phyloP scores from a whole-genome alignment of 2,113 vertebrate genomes.

The Turnix velox region DNA sequence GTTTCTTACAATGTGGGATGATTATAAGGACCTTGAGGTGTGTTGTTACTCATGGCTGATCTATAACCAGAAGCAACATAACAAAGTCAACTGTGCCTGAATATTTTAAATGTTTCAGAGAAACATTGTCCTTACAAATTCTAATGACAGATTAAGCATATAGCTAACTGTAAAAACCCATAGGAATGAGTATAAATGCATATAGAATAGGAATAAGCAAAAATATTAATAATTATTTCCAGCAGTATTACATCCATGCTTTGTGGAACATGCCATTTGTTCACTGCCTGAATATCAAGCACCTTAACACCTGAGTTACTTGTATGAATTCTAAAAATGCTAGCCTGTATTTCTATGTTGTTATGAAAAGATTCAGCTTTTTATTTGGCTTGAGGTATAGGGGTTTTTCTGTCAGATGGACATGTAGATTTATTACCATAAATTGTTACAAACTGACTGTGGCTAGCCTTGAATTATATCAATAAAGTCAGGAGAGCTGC shows the following conservation, averaged over 20 bases:
- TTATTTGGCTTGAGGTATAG: background rate
- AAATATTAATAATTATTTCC: background rate
- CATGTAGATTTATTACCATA: background rate
- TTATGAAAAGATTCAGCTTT: rapidly evolving
- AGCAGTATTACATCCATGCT: background rate
- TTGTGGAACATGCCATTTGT: background rate
- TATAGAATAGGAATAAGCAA: background rate
- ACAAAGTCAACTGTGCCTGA: background rate
- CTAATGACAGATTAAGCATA: background rate
- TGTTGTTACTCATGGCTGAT: background rate
- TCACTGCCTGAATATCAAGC: background rate
- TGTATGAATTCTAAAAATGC: background rate
- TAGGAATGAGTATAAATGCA: background rate
- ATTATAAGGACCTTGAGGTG: background rate
- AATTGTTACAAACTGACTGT: background rate
- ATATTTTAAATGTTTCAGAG: background rate
- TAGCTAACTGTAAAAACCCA: background rate
- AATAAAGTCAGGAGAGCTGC: background rate
- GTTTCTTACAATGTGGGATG: background rate
- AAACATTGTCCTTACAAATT: background rate
- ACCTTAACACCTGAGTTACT: background rate
- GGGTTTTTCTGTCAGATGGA: background rate
- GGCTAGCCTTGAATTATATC: background rate
- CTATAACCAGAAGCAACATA: background rate
- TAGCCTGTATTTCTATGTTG: background rate